Percentiles rank a stretch among this genome's conserved stretches.
phyloP scores from a whole-genome alignment of 2,888 invertebrate genomes.

The Matsumyia berberina region DNA sequence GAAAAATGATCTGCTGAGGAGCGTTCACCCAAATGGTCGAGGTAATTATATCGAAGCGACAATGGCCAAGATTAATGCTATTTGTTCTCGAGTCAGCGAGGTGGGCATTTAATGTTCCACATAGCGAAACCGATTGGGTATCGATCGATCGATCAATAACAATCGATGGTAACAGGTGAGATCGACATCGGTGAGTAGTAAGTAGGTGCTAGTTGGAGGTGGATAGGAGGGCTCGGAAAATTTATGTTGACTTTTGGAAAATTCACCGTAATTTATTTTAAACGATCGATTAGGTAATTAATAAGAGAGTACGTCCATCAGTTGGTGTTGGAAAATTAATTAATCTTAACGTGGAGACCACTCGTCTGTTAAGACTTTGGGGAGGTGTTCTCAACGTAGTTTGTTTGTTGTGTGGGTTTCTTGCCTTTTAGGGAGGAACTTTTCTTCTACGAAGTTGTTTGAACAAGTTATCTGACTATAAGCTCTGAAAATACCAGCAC shows the following conservation, averaged over 20 bases:
- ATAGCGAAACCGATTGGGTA: conserved; percentile 64
- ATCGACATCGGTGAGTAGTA: conserved; percentile 21
- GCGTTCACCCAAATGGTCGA: conserved; percentile 81
- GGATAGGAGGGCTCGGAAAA: conserved; percentile 53
- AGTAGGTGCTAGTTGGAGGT: conserved; percentile 43
- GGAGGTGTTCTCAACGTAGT: background rate
- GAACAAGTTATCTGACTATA: too few relatives aligned
- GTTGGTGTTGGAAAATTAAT: conserved; percentile 11
- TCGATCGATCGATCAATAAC: conserved; percentile 61
- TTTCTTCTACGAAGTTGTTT: too few relatives aligned
- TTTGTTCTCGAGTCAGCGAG: conserved; percentile 58
- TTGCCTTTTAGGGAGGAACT: too few relatives aligned
- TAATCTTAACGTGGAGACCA: conserved; percentile 17
- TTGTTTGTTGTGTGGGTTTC: background rate
- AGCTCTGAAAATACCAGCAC: too few relatives aligned
- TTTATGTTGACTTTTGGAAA: conserved; percentile 59
- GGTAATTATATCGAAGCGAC: conserved; percentile 80
- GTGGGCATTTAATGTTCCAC: conserved; percentile 61
- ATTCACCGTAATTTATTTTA: conserved; percentile 67
- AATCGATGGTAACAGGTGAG: conserved; percentile 60
- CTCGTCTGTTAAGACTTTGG: conserved; percentile 18
- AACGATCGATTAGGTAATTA: conserved; percentile 51
- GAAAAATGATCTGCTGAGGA: conserved; percentile 83
- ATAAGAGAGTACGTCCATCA: conserved; percentile 21
- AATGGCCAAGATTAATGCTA: conserved; percentile 75